Conservation (phyloP, 2,113 vertebrate species). For the Grammomys surdaster region DNA sequence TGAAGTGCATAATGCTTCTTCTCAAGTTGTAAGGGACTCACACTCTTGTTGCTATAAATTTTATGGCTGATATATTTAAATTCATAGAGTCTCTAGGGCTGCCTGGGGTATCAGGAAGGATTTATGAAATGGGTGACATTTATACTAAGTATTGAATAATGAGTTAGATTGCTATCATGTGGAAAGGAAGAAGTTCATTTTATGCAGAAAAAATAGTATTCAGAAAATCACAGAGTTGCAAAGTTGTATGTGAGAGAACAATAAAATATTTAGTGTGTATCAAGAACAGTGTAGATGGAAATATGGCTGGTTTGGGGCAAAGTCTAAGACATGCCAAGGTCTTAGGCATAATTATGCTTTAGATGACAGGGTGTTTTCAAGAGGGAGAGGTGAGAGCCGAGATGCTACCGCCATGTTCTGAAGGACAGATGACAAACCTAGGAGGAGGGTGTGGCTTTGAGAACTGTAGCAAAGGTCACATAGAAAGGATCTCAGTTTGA, state of each 20-base stretch:
- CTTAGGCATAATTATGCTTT: background rate
- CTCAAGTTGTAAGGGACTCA: background rate
- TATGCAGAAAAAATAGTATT: background rate
- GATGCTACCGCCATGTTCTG: background rate
- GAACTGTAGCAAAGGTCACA: background rate
- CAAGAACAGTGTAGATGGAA: background rate
- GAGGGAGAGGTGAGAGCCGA: background rate
- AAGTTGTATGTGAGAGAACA: background rate
- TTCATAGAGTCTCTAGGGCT: background rate
- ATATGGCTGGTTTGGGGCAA: background rate
- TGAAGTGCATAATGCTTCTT: background rate
- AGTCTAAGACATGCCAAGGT: background rate
- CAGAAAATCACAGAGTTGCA: background rate
- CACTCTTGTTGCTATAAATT: background rate
- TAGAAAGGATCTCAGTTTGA: background rate
- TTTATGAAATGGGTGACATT: background rate
- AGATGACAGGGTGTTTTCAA: background rate
- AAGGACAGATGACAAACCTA: background rate
- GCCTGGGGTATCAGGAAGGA: background rate
- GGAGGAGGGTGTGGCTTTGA: background rate
- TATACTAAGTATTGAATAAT: background rate
- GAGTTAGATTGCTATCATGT: background rate
- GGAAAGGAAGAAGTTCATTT: conserved; percentile 19
- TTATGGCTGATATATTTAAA: background rate
- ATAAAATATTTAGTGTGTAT: background rate